phyloP scores from a whole-genome alignment of 2,113 vertebrate species.

The Nothobranchius furzeri region DNA sequence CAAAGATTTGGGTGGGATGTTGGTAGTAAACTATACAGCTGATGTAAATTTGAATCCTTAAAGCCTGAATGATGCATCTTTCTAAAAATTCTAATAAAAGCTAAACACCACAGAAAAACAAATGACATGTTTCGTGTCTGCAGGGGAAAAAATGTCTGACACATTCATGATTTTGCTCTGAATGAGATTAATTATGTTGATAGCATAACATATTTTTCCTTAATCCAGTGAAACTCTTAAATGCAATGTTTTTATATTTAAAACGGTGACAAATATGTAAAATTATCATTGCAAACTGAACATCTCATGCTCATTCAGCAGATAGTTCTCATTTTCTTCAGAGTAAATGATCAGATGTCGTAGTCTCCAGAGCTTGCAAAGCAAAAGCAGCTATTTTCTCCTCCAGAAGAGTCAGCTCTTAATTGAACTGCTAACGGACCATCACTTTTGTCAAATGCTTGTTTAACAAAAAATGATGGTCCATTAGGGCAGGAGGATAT shows the following conservation, averaged over 20 bases:
- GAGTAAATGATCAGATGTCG: not conserved
- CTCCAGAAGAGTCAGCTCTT: not conserved
- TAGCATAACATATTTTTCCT: too few relatives aligned
- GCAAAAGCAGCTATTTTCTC: not conserved
- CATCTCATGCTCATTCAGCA: too few relatives aligned
- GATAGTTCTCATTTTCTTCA: constrained; percentile 19
- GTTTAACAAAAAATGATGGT: not conserved
- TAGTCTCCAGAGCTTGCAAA: not conserved
- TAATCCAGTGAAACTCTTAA: constrained; percentile 7
- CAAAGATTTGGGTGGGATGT: not conserved
- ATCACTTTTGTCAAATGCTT: not conserved
- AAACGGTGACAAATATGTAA: too few relatives aligned
- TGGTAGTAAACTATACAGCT: not conserved
- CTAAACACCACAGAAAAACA: constrained; percentile 8
- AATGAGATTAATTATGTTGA: not conserved
- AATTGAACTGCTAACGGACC: not conserved
- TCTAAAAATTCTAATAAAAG: constrained; percentile 13
- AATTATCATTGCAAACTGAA: too few relatives aligned
- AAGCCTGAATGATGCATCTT: not conserved
- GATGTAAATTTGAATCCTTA: constrained; percentile 13
- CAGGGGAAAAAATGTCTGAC: not conserved
- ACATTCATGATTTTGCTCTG: constrained; percentile 17
- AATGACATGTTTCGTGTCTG: constrained; percentile 16
- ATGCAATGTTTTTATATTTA: not conserved
- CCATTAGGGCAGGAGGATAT: not conserved